Conservation (phyloP, 2,113 vertebrate genomes). For the Actinemys pallida region DNA sequence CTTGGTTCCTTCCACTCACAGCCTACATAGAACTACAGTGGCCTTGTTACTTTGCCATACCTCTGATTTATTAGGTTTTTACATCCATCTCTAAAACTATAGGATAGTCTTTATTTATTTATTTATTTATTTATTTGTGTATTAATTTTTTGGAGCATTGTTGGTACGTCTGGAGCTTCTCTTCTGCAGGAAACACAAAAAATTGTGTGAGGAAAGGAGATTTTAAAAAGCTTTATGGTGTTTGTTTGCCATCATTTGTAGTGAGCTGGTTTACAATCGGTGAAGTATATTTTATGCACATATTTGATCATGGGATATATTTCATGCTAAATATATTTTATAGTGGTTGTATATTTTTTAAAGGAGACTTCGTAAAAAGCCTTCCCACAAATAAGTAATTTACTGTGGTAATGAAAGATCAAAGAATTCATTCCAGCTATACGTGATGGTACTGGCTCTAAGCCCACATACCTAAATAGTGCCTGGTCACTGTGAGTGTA, state of each 20-base stretch:
- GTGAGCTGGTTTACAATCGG: not conserved
- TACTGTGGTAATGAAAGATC: not conserved
- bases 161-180: not conserved
- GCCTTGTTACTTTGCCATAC: not conserved
- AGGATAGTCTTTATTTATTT: not conserved
- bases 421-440: not conserved
- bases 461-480: not conserved
- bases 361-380: not conserved
- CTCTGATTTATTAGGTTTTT: not conserved
- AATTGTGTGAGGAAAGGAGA: not conserved
- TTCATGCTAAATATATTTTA: not conserved
- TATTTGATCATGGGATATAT: not conserved
- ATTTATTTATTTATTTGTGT: no score
- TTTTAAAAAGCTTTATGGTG: not conserved
- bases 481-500: not conserved
- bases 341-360: not conserved
- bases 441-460: no score
- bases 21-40: not conserved
- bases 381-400: not conserved
- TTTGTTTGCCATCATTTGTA: not conserved
- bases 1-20: not conserved
- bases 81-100: not conserved
- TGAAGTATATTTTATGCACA: not conserved
- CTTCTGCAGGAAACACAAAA: not conserved
- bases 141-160: not conserved